A percentile compares a stretch with the other conserved stretches of the same genome.
Conservation (phyloP, 2,113 vertebrate genomes). For the Tonatia bakeri region DNA sequence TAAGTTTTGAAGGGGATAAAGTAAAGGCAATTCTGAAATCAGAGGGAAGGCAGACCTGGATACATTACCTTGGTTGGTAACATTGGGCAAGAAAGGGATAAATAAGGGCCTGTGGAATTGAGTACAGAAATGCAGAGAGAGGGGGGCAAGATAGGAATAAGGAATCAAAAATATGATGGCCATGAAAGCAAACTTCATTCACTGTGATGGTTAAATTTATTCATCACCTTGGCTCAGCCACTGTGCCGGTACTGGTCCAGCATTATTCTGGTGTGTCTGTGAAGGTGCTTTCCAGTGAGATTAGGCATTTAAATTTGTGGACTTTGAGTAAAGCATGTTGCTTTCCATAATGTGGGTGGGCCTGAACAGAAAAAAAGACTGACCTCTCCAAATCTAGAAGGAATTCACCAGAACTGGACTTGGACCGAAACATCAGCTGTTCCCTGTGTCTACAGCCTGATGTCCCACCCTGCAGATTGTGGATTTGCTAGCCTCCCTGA, state of each 20-base stretch:
- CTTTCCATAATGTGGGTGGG: background rate
- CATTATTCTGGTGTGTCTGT: background rate
- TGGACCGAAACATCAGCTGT: background rate
- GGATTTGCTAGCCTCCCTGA: background rate
- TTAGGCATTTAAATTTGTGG: background rate
- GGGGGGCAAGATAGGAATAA: background rate
- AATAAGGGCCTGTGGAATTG: background rate
- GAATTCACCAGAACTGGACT: background rate
- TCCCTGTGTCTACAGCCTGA: background rate
- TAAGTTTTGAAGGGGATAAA: background rate
- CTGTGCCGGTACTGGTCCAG: background rate
- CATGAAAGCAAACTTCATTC: background rate
- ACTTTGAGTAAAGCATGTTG: background rate
- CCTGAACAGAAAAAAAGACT: background rate
- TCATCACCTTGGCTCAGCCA: background rate
- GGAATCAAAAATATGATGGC: background rate
- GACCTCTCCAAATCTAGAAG: background rate
- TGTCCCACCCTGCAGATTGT: background rate
- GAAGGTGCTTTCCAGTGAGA: background rate
- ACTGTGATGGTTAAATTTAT: background rate
- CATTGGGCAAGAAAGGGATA: background rate
- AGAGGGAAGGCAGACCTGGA: background rate
- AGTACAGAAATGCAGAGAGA: background rate
- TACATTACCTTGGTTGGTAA: background rate
- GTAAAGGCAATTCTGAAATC: slow-evolving; percentile 11